A percentile compares a stretch with the other conserved stretches of the same genome.
These are phyloP conservation scores for Nomia melanderi DNA, from an alignment of 1,140 invertebrate genomes.

Conservation along the genomic window DNA sequence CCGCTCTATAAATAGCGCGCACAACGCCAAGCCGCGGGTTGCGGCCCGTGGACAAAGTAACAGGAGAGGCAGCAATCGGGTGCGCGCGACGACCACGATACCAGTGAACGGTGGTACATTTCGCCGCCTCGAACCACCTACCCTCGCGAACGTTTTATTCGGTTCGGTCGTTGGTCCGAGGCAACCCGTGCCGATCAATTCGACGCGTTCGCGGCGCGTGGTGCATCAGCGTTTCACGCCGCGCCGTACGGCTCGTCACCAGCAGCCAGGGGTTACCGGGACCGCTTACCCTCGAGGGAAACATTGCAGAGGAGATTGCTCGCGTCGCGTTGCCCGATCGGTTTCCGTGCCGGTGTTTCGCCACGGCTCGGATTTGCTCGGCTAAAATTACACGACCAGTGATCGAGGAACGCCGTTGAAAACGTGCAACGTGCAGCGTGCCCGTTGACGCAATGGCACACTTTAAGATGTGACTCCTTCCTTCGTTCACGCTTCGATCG, in stretches of 20 bases:
- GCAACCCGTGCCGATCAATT: slow-evolving; percentile 19
- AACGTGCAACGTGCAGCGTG: neutral
- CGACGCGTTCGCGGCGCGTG: neutral
- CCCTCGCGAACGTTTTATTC: neutral
- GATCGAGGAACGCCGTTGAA: neutral
- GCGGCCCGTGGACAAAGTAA: slow-evolving; percentile 47
- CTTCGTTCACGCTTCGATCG: slow-evolving; percentile 25
- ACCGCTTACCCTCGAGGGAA: too few species aligned
- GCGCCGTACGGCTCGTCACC: too few species aligned
- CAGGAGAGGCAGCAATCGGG: slow-evolving; percentile 37
- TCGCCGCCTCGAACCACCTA: slow-evolving; percentile 18
- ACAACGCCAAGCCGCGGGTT: slow-evolving; percentile 48
- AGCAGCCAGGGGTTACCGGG: too few species aligned
- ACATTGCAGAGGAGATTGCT: neutral
- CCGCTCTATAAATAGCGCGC: slow-evolving; percentile 70
- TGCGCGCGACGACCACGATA: slow-evolving; percentile 12
- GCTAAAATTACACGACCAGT: slow-evolving; percentile 24
- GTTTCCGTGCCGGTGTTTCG: slow-evolving; percentile 44
- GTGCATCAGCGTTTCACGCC: neutral
- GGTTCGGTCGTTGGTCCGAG: neutral
- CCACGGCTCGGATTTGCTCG: neutral
- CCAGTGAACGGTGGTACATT: slow-evolving; percentile 35
- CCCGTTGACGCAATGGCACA: slow-evolving; percentile 41
- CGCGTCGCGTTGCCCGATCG: neutral
- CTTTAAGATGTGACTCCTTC: slow-evolving; percentile 49